Percentiles rank a stretch among this genome's conserved stretches.
Evolutionary conservation across 2,797 vertebrate species (phyloP).

Genomic region (Capromys pilorides): DNA sequence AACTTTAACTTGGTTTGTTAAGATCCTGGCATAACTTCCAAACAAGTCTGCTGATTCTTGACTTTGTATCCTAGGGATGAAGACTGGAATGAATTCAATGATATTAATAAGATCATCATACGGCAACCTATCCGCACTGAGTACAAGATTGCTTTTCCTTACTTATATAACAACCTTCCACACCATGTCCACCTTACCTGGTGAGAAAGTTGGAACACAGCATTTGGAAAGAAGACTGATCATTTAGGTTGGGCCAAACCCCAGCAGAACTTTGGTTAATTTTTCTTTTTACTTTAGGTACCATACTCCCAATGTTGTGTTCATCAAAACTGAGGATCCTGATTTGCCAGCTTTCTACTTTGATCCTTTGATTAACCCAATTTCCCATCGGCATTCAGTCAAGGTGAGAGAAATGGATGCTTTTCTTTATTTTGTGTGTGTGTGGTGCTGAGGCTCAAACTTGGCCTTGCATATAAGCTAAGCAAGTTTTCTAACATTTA

Average conservation of each 20-base stretch:
- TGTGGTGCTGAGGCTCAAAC: neutral
- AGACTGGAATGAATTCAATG: slow-evolving; percentile 99
- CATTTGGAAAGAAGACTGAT: neutral
- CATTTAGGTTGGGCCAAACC: neutral
- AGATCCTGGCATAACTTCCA: neutral
- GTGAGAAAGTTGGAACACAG: slow-evolving; percentile 83
- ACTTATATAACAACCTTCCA: slow-evolving; percentile 98
- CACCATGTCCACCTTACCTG: slow-evolving; percentile 99
- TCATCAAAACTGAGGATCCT: slow-evolving; percentile 99
- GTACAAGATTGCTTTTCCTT: slow-evolving; percentile 99
- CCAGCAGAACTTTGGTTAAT: neutral
- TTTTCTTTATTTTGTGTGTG: neutral
- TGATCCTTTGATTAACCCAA: slow-evolving; percentile 98
- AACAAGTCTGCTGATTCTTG: neutral
- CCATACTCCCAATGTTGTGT: slow-evolving; percentile 98
- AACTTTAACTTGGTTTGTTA: slow-evolving; percentile 2
- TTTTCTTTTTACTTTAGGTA: slow-evolving; percentile 87
- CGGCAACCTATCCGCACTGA: slow-evolving; percentile 98
- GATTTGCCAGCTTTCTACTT: slow-evolving; percentile 99
- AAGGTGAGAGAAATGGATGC: slow-evolving; percentile 89
- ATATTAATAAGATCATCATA: slow-evolving; percentile 99
- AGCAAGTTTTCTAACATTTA: neutral
- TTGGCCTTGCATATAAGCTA: neutral
- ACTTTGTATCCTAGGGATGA: slow-evolving; percentile 91
- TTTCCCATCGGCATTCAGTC: slow-evolving; percentile 98